phyloP scores from a whole-genome alignment of 2,888 invertebrate genomes.

The Metellina segmentata region DNA sequence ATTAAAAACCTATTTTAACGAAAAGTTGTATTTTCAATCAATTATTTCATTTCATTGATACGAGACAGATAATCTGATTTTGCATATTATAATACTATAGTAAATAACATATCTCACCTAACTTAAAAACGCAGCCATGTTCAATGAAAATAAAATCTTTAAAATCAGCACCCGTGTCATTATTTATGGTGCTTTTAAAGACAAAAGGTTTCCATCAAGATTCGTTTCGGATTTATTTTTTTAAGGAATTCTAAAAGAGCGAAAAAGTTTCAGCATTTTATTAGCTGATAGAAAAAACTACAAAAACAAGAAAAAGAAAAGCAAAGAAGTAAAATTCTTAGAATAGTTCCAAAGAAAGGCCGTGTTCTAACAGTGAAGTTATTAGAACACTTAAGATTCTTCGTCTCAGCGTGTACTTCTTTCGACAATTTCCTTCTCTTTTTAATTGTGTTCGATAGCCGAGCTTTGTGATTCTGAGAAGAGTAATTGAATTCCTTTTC shows the following conservation, averaged over 20 bases:
- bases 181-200: no score
- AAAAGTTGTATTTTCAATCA: no score
- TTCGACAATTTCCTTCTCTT: background rate
- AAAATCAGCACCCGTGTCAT: no score
- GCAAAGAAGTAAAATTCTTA: background rate
- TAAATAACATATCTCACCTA: no score
- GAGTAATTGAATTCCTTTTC: constrained; percentile 1
- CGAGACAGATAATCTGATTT: no score
- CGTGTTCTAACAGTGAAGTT: background rate
- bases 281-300: background rate
- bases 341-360: background rate
- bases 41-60: no score
- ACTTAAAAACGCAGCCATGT: no score
- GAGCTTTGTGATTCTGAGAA: background rate
- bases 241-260: background rate
- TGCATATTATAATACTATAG: no score
- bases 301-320: background rate
- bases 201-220: no score
- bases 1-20: no score
- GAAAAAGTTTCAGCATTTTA: background rate
- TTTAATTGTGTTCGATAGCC: background rate
- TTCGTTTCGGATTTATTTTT: no score
- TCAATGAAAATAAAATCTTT: no score
- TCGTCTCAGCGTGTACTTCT: background rate
- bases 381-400: background rate